Conservation (phyloP, 2,888 invertebrate species). For the Tipula helvola region DNA sequence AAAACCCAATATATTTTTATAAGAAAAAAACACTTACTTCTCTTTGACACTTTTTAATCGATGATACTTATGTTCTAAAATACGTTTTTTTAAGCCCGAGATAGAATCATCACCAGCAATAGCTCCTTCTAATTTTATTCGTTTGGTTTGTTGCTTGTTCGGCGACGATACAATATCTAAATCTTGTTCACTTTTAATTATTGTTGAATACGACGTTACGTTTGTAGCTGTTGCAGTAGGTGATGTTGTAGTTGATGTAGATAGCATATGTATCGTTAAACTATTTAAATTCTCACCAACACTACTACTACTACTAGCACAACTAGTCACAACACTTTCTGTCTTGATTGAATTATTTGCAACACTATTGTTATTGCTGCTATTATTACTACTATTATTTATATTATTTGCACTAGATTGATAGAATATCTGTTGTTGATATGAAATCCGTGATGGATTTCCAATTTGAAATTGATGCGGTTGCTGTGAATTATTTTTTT, state of each 20-base stretch:
- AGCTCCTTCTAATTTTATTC: conserved; percentile 13
- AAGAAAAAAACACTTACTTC: conserved; percentile 32
- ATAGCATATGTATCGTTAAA: neutral
- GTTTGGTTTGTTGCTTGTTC: neutral
- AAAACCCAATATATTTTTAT: neutral
- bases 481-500: conserved; percentile 20
- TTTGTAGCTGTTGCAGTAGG: conserved; percentile 6
- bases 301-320: conserved; percentile 4
- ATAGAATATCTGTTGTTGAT: conserved; percentile 19
- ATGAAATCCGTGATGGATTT: neutral
- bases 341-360: conserved; percentile 13
- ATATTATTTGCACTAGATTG: conserved; percentile 19
- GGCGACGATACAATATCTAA: neutral
- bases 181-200: conserved; percentile 5
- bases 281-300: conserved; percentile 1
- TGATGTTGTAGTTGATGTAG: conserved; percentile 8
- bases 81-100: conserved; percentile 47
- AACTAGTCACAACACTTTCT: conserved; percentile 10
- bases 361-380: conserved; percentile 13
- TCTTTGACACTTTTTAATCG: conserved; percentile 57
- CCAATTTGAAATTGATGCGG: neutral
- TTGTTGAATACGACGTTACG: neutral
- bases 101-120: conserved; percentile 34
- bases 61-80: conserved; percentile 58
- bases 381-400: conserved; percentile 9